These are phyloP conservation scores for Luscinia luscinia DNA, from an alignment of 2,797 vertebrate genomes.

Conservation along the genomic window DNA sequence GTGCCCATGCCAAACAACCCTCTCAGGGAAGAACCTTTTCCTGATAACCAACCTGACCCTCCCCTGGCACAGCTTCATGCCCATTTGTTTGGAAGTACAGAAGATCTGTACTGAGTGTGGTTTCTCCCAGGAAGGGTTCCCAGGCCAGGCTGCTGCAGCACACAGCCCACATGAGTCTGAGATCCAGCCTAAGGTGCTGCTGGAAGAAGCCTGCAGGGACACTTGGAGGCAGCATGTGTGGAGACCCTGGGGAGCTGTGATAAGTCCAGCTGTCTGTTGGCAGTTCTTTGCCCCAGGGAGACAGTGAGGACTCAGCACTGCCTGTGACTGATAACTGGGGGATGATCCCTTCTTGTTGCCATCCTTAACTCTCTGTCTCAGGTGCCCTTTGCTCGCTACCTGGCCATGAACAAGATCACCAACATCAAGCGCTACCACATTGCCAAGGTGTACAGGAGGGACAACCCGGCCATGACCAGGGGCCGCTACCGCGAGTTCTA, in stretches of 20 bases:
- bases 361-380: conserved; percentile 74
- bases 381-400: conserved; percentile 95
- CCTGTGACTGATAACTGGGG: not conserved
- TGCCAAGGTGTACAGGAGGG: conserved; percentile 94
- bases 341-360: not conserved
- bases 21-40: not conserved
- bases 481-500: conserved; percentile 97
- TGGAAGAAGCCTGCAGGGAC: not conserved
- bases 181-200: not conserved
- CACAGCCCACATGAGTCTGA: accelerated
- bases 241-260: not conserved
- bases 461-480: conserved; percentile 92
- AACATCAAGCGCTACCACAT: conserved; percentile 97
- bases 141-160: not conserved
- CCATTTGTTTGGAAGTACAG: not conserved
- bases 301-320: not conserved
- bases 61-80: not conserved
- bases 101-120: not conserved
- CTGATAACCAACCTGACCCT: not conserved
- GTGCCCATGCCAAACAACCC: accelerated
- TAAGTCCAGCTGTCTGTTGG: not conserved
- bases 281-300: not conserved
- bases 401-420: conserved; percentile 96
- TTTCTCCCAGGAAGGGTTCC: not conserved
- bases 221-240: not conserved